Evolutionary conservation across 2,888 invertebrate species (phyloP), one percentile per base, ranked within the genome.

Genomic region (Spodoptera littoralis): DNA sequence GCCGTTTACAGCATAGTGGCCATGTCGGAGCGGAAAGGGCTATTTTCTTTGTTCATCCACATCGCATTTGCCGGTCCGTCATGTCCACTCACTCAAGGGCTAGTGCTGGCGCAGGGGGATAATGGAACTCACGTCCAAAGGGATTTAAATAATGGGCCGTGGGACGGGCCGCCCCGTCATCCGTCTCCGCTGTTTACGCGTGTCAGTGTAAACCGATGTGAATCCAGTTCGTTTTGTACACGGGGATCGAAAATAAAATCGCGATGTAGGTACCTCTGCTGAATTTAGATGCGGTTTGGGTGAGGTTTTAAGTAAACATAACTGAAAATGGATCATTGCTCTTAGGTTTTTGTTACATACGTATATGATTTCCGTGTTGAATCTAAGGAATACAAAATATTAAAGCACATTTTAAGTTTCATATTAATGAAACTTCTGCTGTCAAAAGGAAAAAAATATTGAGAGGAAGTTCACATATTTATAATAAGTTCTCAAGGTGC

Each of bases 131-230:
- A 81, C 86, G 84, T 89, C 90, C 85, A 84, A 85, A 86, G 90
- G 91, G 92, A 91, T 92, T 91, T 90, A 89, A 91, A 90, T 91
- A 92, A 92, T 90, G 84, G 89, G 75, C 80, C 82, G 84, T 84
- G 86, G 84, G 83, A 84, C 84, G 80, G 76, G 77, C 65, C 74
- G 77, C 67, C 76, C 80, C 80, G 83, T 80, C 81, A 80, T 79
- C 81, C 79, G 78, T 82, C 83, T 82, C 58, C 67, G 63, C 70
- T 73, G 84, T 86, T 85, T 85, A 84, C 84, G 81, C 80, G 73
- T 79, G 85, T 81, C 84, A 81, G 81, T 83, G 77, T 81, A 80
- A 79, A 81, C 73, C 80, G 81, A 84, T 83, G 82, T 76, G 78
- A 80, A 83, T 79, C 78, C 65, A 73, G 72, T 75, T 61, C 65